Percentiles rank a stretch among this genome's conserved stretches.
phyloP scores from a whole-genome alignment of 2,113 vertebrate species.

The Bambusicola thoracicus region DNA sequence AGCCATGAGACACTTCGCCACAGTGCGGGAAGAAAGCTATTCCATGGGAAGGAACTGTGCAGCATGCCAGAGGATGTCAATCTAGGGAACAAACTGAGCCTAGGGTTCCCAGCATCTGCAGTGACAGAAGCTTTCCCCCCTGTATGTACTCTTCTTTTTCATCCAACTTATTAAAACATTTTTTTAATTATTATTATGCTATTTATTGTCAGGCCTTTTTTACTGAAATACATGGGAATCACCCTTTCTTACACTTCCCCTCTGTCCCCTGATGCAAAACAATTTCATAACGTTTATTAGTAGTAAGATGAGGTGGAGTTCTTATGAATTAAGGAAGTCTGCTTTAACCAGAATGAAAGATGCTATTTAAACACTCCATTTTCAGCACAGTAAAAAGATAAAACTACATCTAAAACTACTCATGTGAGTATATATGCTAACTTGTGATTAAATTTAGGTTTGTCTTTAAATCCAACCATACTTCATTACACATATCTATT shows the following conservation, averaged over 20 bases:
- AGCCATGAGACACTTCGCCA: fast-evolving
- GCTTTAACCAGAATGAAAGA: not conserved
- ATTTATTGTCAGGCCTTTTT: not conserved
- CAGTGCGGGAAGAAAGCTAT: fast-evolving
- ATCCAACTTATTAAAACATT: not conserved
- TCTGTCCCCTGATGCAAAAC: not conserved
- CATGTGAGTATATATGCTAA: not conserved
- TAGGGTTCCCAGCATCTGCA: not conserved
- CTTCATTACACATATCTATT: slow-evolving; percentile 37
- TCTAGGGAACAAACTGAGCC: not conserved
- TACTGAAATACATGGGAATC: not conserved
- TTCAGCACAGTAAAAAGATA: slow-evolving; percentile 1
- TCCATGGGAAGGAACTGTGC: fast-evolving
- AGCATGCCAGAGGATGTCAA: not conserved
- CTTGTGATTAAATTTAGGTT: slow-evolving; percentile 15
- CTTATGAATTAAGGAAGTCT: not conserved
- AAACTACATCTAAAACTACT: slow-evolving; percentile 30
- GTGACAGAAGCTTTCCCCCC: not conserved
- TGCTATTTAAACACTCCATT: not conserved
- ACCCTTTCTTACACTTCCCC: fast-evolving
- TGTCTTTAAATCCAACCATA: slow-evolving; percentile 26
- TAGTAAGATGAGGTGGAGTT: not conserved
- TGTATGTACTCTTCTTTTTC: not conserved
- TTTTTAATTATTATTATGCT: not conserved
- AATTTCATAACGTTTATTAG: not conserved